A percentile compares a stretch with the other conserved stretches of the same genome.
Conservation (phyloP, 2,797 vertebrate species). For the Gambelia wislizenii region DNA sequence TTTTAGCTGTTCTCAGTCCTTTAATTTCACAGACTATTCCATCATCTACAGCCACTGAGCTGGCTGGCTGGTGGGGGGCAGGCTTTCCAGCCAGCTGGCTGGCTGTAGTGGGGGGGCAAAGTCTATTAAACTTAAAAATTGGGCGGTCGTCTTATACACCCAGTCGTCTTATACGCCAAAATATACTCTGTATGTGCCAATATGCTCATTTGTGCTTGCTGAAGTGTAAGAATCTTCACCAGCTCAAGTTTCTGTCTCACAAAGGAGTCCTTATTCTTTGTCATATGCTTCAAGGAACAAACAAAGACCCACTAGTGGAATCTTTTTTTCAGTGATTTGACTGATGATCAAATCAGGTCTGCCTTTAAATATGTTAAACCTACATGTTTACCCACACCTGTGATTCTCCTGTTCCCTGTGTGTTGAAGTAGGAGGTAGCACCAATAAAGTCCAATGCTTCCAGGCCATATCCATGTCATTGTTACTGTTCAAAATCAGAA, state of each 20-base stretch:
- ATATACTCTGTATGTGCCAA: not conserved
- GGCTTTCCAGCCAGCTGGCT: too few relatives aligned
- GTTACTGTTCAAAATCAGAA: not conserved
- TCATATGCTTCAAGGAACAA: not conserved
- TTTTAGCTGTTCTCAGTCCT: too few relatives aligned
- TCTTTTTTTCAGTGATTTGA: not conserved
- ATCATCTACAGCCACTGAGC: too few relatives aligned
- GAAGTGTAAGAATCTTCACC: not conserved
- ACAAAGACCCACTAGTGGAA: not conserved
- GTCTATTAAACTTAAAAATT: too few relatives aligned
- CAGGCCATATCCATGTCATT: not conserved
- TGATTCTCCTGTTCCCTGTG: not conserved
- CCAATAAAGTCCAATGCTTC: not conserved
- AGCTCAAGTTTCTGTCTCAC: not conserved
- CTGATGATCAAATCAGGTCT: too few relatives aligned
- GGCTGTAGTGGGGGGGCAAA: too few relatives aligned
- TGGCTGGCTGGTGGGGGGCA: too few relatives aligned
- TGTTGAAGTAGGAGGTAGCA: not conserved
- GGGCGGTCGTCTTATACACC: too few relatives aligned
- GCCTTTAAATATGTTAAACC: not conserved
- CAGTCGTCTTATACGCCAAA: too few relatives aligned
- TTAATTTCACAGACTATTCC: too few relatives aligned
- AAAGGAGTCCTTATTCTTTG: not conserved
- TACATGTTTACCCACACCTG: not conserved
- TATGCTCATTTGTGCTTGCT: not conserved